A percentile compares a stretch with the other conserved stretches of the same genome.
Conservation (phyloP, 1,140 invertebrate genomes). For the Drosophila sucinea region DNA sequence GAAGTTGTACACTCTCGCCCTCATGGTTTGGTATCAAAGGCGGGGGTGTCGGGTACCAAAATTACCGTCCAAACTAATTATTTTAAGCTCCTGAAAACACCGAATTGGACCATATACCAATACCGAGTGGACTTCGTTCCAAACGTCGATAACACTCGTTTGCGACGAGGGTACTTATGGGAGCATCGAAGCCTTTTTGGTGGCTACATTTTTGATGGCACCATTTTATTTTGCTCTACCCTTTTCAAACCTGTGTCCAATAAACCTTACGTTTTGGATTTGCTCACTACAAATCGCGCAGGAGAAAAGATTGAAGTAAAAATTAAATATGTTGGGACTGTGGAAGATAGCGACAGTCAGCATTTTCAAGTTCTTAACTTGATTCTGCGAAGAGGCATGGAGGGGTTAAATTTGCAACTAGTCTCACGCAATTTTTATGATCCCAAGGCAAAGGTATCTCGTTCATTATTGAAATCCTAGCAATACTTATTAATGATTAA, state of each 20-base stretch:
- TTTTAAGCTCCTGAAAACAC: conserved; percentile 87
- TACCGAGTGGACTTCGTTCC: conserved; percentile 92
- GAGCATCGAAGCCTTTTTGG: conserved; percentile 55
- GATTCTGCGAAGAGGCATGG: conserved; percentile 88
- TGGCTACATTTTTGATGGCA: conserved; percentile 85
- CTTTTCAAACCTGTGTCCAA: conserved; percentile 32
- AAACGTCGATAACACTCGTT: conserved; percentile 79
- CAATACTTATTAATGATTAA: not conserved
- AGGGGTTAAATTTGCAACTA: conserved; percentile 86
- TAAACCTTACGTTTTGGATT: conserved; percentile 42
- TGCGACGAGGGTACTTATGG: conserved; percentile 55
- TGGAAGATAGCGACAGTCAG: conserved; percentile 61
- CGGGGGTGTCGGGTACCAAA: conserved; percentile 42
- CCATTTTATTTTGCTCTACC: conserved; percentile 77
- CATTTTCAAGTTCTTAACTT: conserved; percentile 84
- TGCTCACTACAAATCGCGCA: conserved; percentile 64
- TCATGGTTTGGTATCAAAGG: conserved; percentile 43
- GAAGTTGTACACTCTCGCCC: conserved; percentile 69
- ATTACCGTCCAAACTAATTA: conserved; percentile 88
- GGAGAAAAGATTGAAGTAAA: conserved; percentile 73
- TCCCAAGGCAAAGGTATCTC: conserved; percentile 85
- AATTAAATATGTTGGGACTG: conserved; percentile 59
- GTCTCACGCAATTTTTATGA: conserved; percentile 93
- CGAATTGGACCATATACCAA: conserved; percentile 91
- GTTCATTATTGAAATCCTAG: too few species aligned